A percentile compares a stretch with the other conserved stretches of the same genome.
Conservation (phyloP, 2,888 invertebrate genomes). For the Tryphoninae sp. region DNA sequence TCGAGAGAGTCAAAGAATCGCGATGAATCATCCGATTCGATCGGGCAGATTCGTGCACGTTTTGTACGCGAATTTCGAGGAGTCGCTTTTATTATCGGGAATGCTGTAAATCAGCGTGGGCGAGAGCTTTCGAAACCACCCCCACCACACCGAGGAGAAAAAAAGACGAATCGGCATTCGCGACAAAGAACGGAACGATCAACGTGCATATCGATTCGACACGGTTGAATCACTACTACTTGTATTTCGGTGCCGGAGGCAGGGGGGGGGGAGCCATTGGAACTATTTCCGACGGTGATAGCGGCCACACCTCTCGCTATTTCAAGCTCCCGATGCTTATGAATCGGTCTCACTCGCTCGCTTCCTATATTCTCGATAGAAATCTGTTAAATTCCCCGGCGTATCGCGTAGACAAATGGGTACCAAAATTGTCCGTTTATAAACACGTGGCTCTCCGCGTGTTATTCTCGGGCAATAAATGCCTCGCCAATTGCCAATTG, state of each 20-base stretch:
- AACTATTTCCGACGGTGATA: slow-evolving; percentile 43
- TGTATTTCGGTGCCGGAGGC: neutral
- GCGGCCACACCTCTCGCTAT: slow-evolving; percentile 58
- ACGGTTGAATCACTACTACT: slow-evolving; percentile 25
- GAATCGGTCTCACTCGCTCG: neutral
- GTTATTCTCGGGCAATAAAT: slow-evolving; percentile 30
- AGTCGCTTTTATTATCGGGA: slow-evolving; percentile 30
- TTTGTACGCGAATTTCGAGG: slow-evolving; percentile 36
- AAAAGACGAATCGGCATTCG: slow-evolving; percentile 7
- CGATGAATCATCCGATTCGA: slow-evolving; percentile 58
- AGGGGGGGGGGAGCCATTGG: slow-evolving; percentile 7
- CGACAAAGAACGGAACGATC: too few species aligned
- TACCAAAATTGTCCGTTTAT: slow-evolving; percentile 13
- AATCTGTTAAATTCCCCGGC: slow-evolving; percentile 17
- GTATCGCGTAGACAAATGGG: slow-evolving; percentile 15
- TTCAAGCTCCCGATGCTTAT: slow-evolving; percentile 48
- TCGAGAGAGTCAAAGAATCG: slow-evolving; percentile 9
- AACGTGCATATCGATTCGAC: neutral
- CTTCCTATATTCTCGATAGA: slow-evolving; percentile 1
- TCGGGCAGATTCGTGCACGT: slow-evolving; percentile 33
- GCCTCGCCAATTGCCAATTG: slow-evolving; percentile 42
- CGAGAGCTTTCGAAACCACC: neutral
- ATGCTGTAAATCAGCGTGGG: slow-evolving; percentile 38
- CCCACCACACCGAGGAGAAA: neutral
- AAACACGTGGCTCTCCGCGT: neutral